Conservation (phyloP, 2,113 vertebrate genomes). For the Tachysurus vachellii region DNA sequence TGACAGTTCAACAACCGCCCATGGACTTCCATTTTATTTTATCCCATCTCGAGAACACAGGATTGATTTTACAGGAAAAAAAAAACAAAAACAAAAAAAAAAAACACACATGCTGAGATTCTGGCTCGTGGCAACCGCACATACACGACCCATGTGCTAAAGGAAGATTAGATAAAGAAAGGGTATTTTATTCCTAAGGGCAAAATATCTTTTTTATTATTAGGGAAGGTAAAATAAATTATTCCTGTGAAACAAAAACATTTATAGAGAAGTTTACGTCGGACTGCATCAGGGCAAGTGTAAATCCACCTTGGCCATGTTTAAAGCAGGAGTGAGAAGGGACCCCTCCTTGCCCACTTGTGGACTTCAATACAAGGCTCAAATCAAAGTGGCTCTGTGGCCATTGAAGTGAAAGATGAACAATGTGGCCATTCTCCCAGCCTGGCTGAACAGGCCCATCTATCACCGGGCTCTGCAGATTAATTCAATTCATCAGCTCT, state of each 20-base stretch:
- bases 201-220: not conserved
- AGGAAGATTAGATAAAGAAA: not conserved
- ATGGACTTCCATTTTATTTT: not conserved
- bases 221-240: not conserved
- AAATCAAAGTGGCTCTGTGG: constrained; percentile 74
- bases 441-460: constrained; percentile 75
- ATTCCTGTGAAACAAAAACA: not conserved
- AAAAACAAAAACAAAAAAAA: not conserved
- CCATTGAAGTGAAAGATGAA: constrained; percentile 79
- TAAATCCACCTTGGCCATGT: constrained; percentile 16
- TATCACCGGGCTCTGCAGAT: constrained; percentile 70
- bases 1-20: not conserved
- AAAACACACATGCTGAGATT: not conserved
- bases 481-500: constrained; percentile 79
- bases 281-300: not conserved
- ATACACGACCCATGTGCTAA: not conserved
- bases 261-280: not conserved
- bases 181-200: too few species aligned
- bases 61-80: not conserved
- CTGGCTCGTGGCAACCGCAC: not conserved
- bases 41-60: not conserved
- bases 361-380: constrained; percentile 71
- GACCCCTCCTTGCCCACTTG: constrained; percentile 72
- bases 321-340: constrained; percentile 51
- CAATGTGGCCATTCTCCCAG: constrained; percentile 72